Conservation (phyloP, 2,797 vertebrate species). For the Premnoplex brunnescens region DNA sequence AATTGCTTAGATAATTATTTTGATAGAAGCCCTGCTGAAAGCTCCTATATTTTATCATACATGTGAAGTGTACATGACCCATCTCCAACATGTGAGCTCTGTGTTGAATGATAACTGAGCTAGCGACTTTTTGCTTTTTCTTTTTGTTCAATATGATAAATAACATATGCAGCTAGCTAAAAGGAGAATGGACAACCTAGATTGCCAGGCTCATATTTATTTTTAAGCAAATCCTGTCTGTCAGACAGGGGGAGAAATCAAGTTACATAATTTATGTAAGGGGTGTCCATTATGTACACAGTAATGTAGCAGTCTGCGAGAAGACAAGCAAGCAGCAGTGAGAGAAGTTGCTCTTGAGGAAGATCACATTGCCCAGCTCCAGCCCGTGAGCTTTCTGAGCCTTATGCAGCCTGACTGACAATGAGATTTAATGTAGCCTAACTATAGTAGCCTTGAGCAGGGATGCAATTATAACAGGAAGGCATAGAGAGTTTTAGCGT, state of each 20-base stretch:
- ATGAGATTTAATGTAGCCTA: slow-evolving; percentile 69
- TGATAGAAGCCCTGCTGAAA: slow-evolving; percentile 62
- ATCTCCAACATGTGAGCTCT: neutral
- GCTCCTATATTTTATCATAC: slow-evolving; percentile 25
- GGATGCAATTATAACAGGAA: slow-evolving; percentile 67
- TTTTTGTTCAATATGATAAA: slow-evolving; percentile 8
- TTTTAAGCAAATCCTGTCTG: neutral
- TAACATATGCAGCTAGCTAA: neutral
- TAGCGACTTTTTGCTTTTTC: slow-evolving; percentile 27
- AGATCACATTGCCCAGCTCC: slow-evolving; percentile 42
- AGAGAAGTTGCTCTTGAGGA: slow-evolving; percentile 66
- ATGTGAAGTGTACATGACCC: slow-evolving; percentile 34
- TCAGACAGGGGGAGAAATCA: slow-evolving; percentile 11
- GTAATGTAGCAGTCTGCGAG: neutral
- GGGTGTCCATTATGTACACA: slow-evolving; percentile 33
- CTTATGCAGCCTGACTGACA: slow-evolving; percentile 67
- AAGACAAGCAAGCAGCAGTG: slow-evolving; percentile 50
- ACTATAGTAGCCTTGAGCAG: slow-evolving; percentile 75
- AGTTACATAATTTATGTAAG: slow-evolving; percentile 27
- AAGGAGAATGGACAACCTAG: neutral
- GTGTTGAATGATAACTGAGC: neutral
- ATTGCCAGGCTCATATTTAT: neutral
- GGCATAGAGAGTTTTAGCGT: slow-evolving; percentile 54
- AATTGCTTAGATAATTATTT: slow-evolving; percentile 71
- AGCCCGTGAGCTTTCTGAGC: slow-evolving; percentile 45